Base-by-base conservation (phyloP, 2,888 invertebrate genomes). In the Drosophila limbata region DNA sequence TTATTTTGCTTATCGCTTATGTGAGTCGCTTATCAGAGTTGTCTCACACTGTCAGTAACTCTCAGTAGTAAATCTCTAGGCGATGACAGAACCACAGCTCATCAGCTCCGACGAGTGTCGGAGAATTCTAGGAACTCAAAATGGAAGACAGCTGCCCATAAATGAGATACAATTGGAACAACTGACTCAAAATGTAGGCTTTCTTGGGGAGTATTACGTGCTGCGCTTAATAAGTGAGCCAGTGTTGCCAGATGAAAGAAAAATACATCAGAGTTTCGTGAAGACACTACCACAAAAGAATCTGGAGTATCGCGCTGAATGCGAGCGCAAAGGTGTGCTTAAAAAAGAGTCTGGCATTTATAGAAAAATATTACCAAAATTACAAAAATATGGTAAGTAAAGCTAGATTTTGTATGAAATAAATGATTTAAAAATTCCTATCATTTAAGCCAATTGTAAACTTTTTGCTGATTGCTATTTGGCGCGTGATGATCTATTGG, bases 251-350 rank as follows among this genome's bases (percentile, higher is more conserved):
- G 37, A 21, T 17, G 9, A 11, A 2, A 5, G 11, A 0, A 17
- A 25, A 2, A 5, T 39, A 13, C 28, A 33, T 17, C 17, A 47
- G 15, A 44, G 42, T 51, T 61, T 61, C 13, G 13, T 61, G 0
- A 61, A 61, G 35, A 61, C 51, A 0, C 25, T 61, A 9, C 60
- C 60, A 9, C 60, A 61, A 33, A 61, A 25, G 10, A 61, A 61
- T 44, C 25, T 25, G 0, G 42, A 51, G 25, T 51, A 51, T 25
- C 60, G 60, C 25, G 33, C 33, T 3, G 60, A 51, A 25, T 51
- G 40, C 21, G 42, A 39, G n/a, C 51, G 42, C 0, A 51, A 51
- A 11, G 60, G 60, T 3, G 51, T 61, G 1, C 17, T 61, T 3
- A 21, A 11, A 35, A 51, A 33, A 25, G 60, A 61, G 17, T 25